phyloP scores from a whole-genome alignment of 2,113 vertebrate species.

The Coptodon rendalli region DNA sequence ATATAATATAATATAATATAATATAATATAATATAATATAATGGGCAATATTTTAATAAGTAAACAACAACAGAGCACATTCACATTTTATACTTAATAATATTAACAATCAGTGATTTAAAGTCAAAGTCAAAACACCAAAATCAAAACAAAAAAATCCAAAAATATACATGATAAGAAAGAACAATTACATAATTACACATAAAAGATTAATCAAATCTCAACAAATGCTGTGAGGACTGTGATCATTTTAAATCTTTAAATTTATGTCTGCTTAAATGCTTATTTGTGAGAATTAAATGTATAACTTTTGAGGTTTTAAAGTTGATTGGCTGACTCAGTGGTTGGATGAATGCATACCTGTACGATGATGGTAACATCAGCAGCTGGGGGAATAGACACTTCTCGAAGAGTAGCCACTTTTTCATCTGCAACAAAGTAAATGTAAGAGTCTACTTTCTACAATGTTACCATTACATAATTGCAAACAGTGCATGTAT shows the following conservation, averaged over 20 bases:
- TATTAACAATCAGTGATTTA: background rate
- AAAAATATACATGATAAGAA: background rate
- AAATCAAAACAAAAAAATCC: background rate
- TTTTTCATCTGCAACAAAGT: constrained; percentile 57
- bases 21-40: background rate
- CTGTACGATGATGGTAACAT: constrained; percentile 37
- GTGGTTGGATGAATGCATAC: constrained; percentile 5
- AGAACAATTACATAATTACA: background rate
- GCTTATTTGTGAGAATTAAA: background rate
- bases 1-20: no score
- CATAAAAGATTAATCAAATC: background rate
- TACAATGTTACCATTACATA: background rate
- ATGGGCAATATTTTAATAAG: background rate
- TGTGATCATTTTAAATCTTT: background rate
- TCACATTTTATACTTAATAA: background rate
- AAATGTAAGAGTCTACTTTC: background rate
- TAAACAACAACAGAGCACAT: background rate
- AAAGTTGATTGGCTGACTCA: background rate
- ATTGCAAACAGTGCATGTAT: background rate
- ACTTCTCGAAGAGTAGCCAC: constrained; percentile 60
- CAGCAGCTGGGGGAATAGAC: constrained; percentile 47
- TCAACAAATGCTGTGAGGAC: background rate
- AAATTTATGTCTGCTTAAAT: background rate
- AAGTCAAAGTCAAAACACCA: background rate
- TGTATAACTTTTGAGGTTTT: background rate